These are phyloP conservation scores for Sinocyclocheilus rhinocerous DNA, from an alignment of 2,113 vertebrate species.

Conservation along the genomic window DNA sequence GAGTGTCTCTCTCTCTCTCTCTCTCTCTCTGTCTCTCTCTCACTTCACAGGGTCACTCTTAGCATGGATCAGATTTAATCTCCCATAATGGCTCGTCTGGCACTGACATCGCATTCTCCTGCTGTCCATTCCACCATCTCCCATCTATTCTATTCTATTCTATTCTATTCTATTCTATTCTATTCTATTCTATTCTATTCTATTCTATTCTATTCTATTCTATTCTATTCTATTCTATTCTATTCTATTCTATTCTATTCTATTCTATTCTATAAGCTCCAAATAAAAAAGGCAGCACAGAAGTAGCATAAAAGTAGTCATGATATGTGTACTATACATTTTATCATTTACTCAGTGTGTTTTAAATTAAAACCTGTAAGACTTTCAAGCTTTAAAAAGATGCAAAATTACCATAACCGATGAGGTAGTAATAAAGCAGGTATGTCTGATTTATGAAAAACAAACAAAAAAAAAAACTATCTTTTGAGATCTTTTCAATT, in stretches of 20 bases:
- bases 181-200: slow-evolving; percentile 6
- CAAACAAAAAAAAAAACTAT: not conserved
- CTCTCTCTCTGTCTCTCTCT: not conserved
- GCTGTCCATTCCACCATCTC: not conserved
- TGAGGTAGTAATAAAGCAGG: not conserved
- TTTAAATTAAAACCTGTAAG: not conserved
- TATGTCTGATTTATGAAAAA: not conserved
- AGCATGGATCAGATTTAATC: slow-evolving; percentile 45
- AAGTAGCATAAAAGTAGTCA: not conserved
- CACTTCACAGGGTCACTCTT: slow-evolving; percentile 42
- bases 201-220: not conserved
- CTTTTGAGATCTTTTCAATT: not conserved
- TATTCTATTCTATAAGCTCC: not conserved
- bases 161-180: slow-evolving; percentile 5
- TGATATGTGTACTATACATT: not conserved
- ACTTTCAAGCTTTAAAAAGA: not conserved
- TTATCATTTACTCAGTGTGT: not conserved
- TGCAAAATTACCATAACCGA: not conserved
- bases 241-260: slow-evolving; percentile 10
- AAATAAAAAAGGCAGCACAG: not conserved
- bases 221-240: slow-evolving; percentile 1
- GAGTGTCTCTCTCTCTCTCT: not conserved
- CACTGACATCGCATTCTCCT: not conserved
- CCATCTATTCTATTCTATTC: not conserved
- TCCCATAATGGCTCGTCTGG: slow-evolving; percentile 52